phyloP scores from a whole-genome alignment of 2,113 vertebrate species.

The Oreochromis spilurus region DNA sequence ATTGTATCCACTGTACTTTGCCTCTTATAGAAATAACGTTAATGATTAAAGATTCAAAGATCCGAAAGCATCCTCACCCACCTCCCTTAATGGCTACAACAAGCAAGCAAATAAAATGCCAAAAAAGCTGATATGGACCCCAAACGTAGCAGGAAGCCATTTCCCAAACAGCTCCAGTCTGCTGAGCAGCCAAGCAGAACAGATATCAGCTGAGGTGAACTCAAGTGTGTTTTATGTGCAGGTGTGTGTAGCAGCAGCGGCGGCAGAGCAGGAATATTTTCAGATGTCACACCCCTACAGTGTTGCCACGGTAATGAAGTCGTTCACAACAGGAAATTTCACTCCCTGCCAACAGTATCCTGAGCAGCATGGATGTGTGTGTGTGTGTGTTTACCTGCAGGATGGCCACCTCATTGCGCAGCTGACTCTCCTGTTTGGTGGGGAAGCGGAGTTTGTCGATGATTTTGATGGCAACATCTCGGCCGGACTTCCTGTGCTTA shows the following conservation, averaged over 20 bases:
- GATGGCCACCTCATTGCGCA: constrained; percentile 97
- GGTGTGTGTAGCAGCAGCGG: neutral
- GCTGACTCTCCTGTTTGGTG: constrained; percentile 96
- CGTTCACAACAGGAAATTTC: constrained; percentile 33
- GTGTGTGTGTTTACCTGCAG: constrained; percentile 79
- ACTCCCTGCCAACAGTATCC: neutral
- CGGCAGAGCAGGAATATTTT: constrained; percentile 1
- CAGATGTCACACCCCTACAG: constrained; percentile 54
- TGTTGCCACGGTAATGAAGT: constrained; percentile 45
- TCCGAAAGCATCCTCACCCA: neutral
- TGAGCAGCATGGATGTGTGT: neutral
- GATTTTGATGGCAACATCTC: constrained; percentile 98
- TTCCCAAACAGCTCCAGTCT: neutral
- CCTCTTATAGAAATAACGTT: neutral
- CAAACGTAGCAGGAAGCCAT: neutral
- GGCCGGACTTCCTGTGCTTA: constrained; percentile 94
- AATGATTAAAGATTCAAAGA: neutral
- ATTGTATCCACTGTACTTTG: neutral
- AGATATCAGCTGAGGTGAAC: neutral
- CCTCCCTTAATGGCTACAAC: neutral
- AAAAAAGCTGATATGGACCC: neutral
- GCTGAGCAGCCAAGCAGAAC: neutral
- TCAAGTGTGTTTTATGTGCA: neutral
- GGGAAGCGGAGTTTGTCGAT: constrained; percentile 97
- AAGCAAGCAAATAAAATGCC: neutral